phyloP scores from a whole-genome alignment of 2,797 vertebrate species.

The Potorous gilbertii region DNA sequence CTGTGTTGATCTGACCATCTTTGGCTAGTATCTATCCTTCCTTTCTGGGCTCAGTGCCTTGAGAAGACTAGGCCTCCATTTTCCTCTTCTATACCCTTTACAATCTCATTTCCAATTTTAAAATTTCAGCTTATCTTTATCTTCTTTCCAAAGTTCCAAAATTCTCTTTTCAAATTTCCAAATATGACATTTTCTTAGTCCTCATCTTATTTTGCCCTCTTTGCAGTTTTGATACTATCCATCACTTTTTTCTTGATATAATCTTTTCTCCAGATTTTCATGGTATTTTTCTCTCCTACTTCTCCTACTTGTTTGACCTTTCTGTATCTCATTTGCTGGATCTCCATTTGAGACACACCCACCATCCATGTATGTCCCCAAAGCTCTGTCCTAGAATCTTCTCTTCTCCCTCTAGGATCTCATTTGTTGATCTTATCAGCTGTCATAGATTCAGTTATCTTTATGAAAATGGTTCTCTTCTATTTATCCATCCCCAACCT shows the following conservation, averaged over 20 bases:
- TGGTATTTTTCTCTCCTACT: neutral
- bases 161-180: neutral
- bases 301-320: neutral
- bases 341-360: neutral
- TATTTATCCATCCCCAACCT: neutral
- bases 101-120: neutral
- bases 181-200: neutral
- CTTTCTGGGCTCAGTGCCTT: neutral
- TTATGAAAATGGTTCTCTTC: neutral
- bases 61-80: neutral
- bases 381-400: neutral
- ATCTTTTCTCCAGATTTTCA: neutral
- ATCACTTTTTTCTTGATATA: neutral
- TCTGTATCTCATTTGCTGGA: neutral
- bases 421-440: neutral
- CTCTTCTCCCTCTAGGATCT: neutral
- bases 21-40: neutral
- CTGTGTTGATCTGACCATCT: neutral
- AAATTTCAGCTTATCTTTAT: neutral
- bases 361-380: neutral
- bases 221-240: neutral
- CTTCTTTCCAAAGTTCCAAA: neutral
- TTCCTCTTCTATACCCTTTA: neutral
- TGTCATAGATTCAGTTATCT: neutral
- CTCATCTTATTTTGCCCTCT: neutral